Base-by-base conservation (phyloP, 2,113 vertebrate species). In the Theropithecus gelada region DNA sequence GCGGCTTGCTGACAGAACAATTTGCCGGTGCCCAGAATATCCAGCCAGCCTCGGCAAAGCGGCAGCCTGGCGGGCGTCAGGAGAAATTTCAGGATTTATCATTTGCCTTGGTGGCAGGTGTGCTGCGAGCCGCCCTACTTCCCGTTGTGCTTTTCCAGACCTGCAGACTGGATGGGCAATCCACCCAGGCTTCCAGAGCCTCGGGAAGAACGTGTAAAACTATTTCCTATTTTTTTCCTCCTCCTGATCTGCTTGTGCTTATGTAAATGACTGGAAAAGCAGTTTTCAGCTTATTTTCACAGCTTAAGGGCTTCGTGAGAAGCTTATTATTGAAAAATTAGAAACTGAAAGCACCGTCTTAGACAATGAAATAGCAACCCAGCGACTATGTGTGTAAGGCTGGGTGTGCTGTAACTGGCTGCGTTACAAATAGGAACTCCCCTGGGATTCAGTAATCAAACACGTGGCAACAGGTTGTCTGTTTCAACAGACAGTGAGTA, bases 241-340 rank as follows among this genome's bases (percentile, higher is more conserved):
- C 88, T 98, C 97, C 98, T 92, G 96, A 98, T 98, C 97, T 80
- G 64, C 98, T 98, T 98, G 98, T 98, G 98, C 98, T 98, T 98
- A 99, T 98, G 98, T 98, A 99, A 99, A 99, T 98, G 98, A 96
- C 96, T 97, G 97, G 98, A 98, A 98, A 98, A 98, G 98, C 95
- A 70, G 98, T 98, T 99, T 99, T 97, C 50, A 2, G 98, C 98
- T 98, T 98, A 98, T 99, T 99, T 98, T 98, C 81, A 98, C 90
- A 98, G 98, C 98, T 99, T 99, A 99, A 99, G 98, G 98, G 97
- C 98, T 98, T 99, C 98, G 1, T 95, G 97, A 94, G 98, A 98
- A 99, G 98, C 98, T 98, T 98, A 97, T 99, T 98, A 99, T 98
- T 98, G 99, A 98, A 98, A 99, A 99, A 98, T 98, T 98, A 98